Conservation (phyloP, 2,113 vertebrate species). For the Dascyllus trimaculatus region DNA sequence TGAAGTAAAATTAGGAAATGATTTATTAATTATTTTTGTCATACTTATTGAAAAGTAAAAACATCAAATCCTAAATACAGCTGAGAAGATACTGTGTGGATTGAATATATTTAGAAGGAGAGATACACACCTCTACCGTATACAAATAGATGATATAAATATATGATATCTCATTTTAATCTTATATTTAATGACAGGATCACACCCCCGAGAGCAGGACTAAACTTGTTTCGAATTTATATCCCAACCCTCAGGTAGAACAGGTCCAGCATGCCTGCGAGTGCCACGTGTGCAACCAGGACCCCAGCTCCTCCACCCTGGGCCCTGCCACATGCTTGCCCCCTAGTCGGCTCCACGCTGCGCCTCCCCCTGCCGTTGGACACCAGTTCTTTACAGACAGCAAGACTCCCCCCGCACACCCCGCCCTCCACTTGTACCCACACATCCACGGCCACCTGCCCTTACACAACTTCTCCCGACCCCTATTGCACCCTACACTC, state of each 20-base stretch:
- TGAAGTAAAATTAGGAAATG: too few relatives aligned
- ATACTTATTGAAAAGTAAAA: too few relatives aligned
- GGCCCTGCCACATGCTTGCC: slow-evolving; percentile 87
- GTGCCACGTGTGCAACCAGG: slow-evolving; percentile 97
- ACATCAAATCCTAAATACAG: too few relatives aligned
- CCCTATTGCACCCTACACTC: slow-evolving; percentile 93
- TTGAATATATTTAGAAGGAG: too few relatives aligned
- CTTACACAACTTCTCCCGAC: slow-evolving; percentile 93
- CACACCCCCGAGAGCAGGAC: too few relatives aligned
- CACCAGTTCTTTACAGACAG: slow-evolving; percentile 96
- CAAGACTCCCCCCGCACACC: slow-evolving; percentile 91
- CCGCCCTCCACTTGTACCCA: slow-evolving; percentile 96
- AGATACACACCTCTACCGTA: too few relatives aligned
- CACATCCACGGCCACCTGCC: slow-evolving; percentile 98
- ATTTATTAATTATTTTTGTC: too few relatives aligned
- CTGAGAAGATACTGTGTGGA: too few relatives aligned
- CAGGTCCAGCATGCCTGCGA: slow-evolving; percentile 91
- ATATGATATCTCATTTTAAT: too few relatives aligned
- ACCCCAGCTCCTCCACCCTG: slow-evolving; percentile 88
- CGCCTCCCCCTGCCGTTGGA: slow-evolving; percentile 76
- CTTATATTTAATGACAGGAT: too few relatives aligned
- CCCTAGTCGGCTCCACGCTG: slow-evolving; percentile 87
- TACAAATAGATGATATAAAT: too few relatives aligned
- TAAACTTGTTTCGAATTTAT: slow-evolving; percentile 10
- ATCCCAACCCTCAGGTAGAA: slow-evolving; percentile 83